Conservation (phyloP, 2,797 vertebrate species). For the Scolopax rusticola region DNA sequence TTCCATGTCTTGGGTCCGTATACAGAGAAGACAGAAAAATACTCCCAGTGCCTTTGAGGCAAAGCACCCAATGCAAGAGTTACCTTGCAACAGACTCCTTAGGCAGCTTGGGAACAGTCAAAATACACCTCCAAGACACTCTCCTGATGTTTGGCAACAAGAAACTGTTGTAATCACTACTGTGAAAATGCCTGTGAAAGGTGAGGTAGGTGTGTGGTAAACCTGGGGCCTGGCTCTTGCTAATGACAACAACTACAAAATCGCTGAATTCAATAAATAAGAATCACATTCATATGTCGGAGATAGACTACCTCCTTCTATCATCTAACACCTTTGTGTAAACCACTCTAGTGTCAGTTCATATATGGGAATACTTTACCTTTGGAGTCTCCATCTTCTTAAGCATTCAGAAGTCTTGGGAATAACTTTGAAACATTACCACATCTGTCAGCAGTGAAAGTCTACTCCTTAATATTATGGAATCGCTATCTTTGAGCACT, state of each 20-base stretch:
- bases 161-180: background rate
- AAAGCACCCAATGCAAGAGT: background rate
- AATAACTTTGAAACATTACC: background rate
- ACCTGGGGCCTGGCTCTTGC: background rate
- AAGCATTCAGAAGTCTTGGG: background rate
- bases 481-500: background rate
- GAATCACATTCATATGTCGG: background rate
- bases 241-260: background rate
- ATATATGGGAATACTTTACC: background rate
- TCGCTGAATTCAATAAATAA: background rate
- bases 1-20: background rate
- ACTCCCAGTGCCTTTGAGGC: background rate
- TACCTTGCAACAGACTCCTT: background rate
- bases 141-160: background rate
- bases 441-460: background rate
- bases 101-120: background rate
- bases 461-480: background rate
- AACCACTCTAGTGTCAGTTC: background rate
- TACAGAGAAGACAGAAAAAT: background rate
- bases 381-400: background rate
- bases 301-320: background rate
- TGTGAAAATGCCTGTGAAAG: background rate
- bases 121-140: background rate
- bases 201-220: background rate
- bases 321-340: background rate